A percentile compares a stretch with the other conserved stretches of the same genome.
Evolutionary conservation across 2,888 invertebrate genomes (phyloP).

Genomic region (Spilosoma lubricipeda): DNA sequence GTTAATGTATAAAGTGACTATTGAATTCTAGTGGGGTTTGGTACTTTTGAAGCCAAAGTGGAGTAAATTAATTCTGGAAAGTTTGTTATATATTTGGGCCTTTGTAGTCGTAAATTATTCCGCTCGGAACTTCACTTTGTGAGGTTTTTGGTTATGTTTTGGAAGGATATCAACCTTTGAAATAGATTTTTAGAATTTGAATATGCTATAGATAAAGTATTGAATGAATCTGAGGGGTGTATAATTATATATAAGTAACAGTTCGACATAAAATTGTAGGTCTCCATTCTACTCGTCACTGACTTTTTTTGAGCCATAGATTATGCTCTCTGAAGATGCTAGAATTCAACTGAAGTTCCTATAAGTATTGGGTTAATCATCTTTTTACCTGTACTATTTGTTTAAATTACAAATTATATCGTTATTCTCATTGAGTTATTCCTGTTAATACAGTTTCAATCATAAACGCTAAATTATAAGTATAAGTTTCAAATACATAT

Average conservation of each 20-base stretch:
- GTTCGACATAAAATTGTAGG: background rate
- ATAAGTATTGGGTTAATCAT: background rate
- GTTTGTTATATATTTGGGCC: background rate
- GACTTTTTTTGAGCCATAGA: too few relatives aligned
- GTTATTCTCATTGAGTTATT: too few relatives aligned
- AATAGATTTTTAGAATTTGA: too few relatives aligned
- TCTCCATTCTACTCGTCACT: background rate
- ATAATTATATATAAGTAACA: background rate
- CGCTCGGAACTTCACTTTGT: background rate
- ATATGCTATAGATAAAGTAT: background rate
- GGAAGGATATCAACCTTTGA: background rate
- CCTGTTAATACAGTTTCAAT: too few relatives aligned
- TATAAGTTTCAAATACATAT: background rate
- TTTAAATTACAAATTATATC: too few relatives aligned
- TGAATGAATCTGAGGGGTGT: background rate
- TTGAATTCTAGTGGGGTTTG: background rate
- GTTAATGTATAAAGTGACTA: background rate
- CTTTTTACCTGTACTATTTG: too few relatives aligned
- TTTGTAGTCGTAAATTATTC: background rate
- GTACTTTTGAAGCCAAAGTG: background rate
- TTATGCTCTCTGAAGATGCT: background rate
- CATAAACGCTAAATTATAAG: too few relatives aligned
- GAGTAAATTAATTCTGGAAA: background rate
- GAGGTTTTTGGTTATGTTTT: background rate
- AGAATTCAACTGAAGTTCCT: background rate